phyloP scores from a whole-genome alignment of 2,888 invertebrate genomes.

The Cantharis rufa region DNA sequence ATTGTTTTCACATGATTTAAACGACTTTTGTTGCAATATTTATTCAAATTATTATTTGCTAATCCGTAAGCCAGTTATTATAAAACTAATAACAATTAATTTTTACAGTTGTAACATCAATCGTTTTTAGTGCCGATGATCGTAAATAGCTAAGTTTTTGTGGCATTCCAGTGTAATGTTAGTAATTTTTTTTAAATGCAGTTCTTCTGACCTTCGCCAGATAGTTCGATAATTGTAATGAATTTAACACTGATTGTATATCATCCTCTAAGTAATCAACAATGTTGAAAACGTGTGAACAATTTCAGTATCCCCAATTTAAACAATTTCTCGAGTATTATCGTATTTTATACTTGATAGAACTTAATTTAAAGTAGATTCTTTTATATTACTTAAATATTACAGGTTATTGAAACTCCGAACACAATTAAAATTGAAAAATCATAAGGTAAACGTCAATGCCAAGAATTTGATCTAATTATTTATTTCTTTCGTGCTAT shows the following conservation, averaged over 20 bases:
- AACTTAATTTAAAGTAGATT: too few relatives aligned
- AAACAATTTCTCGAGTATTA: too few relatives aligned
- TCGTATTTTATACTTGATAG: too few relatives aligned
- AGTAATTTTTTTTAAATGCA: background rate
- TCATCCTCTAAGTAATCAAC: background rate
- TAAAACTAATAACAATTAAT: background rate
- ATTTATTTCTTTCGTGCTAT: background rate
- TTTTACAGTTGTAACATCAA: background rate
- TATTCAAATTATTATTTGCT: conserved; percentile 15
- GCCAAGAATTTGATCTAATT: background rate
- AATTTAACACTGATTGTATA: background rate
- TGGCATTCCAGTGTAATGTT: too few relatives aligned
- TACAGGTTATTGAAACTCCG: too few relatives aligned
- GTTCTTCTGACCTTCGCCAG: background rate
- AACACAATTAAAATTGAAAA: too few relatives aligned
- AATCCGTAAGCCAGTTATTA: background rate
- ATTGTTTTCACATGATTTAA: conserved; percentile 24
- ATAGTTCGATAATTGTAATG: background rate
- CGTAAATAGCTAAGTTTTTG: background rate
- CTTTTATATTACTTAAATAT: too few relatives aligned
- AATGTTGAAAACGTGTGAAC: background rate
- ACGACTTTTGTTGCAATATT: conserved; percentile 17
- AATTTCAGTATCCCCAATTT: background rate
- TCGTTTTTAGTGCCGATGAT: background rate
- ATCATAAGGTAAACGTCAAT: background rate